Conservation (phyloP, 2,797 vertebrate genomes). For the Channa striata region DNA sequence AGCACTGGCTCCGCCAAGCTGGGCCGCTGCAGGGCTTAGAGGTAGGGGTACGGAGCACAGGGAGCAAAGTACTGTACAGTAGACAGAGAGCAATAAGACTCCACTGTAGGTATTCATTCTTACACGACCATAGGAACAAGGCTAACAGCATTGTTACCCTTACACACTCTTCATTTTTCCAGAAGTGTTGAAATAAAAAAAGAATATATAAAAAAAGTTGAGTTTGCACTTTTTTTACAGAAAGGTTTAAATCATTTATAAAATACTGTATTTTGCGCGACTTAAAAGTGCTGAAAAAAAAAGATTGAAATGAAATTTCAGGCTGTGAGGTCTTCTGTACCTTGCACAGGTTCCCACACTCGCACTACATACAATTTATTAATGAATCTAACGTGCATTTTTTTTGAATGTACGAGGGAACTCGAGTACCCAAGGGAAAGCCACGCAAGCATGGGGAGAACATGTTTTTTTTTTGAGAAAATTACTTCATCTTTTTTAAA, state of each 20-base stretch:
- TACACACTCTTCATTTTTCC: neutral
- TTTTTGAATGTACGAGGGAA: too few species aligned
- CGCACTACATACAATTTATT: too few species aligned
- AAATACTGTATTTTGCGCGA: too few species aligned
- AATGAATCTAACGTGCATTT: too few species aligned
- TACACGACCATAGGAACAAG: neutral
- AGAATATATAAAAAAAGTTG: too few species aligned
- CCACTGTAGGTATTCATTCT: neutral
- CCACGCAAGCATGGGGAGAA: too few species aligned
- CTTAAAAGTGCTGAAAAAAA: neutral
- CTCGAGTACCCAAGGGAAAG: too few species aligned
- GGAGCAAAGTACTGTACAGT: conserved; percentile 19
- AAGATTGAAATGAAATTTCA: neutral
- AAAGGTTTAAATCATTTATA: too few species aligned
- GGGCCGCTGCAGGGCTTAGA: conserved; percentile 54
- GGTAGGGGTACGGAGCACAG: conserved; percentile 57
- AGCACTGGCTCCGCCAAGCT: conserved; percentile 49
- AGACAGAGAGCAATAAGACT: conserved; percentile 15
- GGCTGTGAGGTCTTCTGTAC: neutral
- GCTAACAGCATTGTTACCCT: neutral
- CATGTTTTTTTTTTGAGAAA: too few species aligned
- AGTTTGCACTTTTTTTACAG: too few species aligned
- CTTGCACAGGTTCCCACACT: neutral
- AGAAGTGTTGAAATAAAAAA: neutral
- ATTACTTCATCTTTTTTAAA: too few species aligned